Conservation (phyloP, 2,113 vertebrate species). For the Anseranas semipalmata region DNA sequence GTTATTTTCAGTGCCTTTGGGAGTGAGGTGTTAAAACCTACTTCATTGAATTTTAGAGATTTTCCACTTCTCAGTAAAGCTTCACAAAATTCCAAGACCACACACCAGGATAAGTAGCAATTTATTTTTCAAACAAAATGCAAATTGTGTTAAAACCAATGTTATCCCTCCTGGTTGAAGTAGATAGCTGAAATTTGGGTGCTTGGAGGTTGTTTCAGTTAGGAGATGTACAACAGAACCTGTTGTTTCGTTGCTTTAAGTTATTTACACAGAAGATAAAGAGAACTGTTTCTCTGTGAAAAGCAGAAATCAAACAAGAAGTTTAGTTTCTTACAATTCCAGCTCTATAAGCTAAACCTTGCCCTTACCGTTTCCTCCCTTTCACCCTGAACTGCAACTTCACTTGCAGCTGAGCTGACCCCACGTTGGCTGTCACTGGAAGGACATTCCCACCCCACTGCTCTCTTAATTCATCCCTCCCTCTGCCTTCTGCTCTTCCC, state of each 20-base stretch:
- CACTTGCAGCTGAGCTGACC: neutral
- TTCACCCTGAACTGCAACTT: neutral
- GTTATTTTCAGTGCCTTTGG: neutral
- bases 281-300: neutral
- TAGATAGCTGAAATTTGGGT: neutral
- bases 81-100: neutral
- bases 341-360: neutral
- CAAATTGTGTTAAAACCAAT: neutral
- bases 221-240: neutral
- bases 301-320: neutral
- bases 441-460: neutral
- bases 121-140: neutral
- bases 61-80: neutral
- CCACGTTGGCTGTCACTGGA: neutral
- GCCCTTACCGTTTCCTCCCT: neutral
- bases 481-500: neutral
- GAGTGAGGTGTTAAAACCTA: neutral
- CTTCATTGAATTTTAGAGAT: neutral
- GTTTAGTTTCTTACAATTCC: neutral
- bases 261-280: neutral
- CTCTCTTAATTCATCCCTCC: neutral
- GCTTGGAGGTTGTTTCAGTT: neutral
- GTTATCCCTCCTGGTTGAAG: neutral
- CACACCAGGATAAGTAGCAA: neutral
- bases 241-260: neutral